A percentile compares a stretch with the other conserved stretches of the same genome.
phyloP scores from a whole-genome alignment of 2,113 vertebrate species.

The Neotoma lepida region DNA sequence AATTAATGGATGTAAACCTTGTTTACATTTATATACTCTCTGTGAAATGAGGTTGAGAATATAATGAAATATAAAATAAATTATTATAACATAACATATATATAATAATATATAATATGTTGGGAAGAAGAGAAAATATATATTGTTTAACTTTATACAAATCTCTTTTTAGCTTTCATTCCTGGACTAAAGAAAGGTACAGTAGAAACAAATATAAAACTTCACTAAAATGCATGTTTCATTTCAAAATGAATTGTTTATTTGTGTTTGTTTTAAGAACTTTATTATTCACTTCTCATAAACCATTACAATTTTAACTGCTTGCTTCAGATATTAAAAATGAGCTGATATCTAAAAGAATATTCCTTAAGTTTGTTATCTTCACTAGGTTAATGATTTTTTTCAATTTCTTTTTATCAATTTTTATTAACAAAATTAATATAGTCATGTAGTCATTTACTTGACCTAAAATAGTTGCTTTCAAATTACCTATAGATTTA shows the following conservation, averaged over 20 bases:
- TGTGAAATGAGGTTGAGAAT: not conserved
- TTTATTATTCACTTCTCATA: not conserved
- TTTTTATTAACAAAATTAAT: slow-evolving; percentile 47
- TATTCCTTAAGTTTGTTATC: not conserved
- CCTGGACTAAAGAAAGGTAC: slow-evolving; percentile 79
- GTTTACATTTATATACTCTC: not conserved
- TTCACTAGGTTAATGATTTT: not conserved
- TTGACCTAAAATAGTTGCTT: not conserved
- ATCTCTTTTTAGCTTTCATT: slow-evolving; percentile 76
- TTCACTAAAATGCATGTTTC: slow-evolving; percentile 50
- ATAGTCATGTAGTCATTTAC: not conserved
- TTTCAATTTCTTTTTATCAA: not conserved
- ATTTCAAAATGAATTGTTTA: slow-evolving; percentile 5
- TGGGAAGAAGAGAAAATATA: slow-evolving; percentile 3
- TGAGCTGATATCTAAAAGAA: not conserved
- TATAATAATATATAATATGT: not conserved
- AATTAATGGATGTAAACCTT: not conserved
- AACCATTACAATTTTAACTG: slow-evolving; percentile 37
- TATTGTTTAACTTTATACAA: slow-evolving; percentile 68
- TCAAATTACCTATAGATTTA: not conserved
- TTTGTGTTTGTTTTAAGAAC: slow-evolving; percentile 34
- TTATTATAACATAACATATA: not conserved
- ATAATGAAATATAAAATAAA: not conserved
- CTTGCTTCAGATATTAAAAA: slow-evolving; percentile 62
- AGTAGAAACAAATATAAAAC: slow-evolving; percentile 56